These are phyloP conservation scores for Drosophila pruinosa DNA, from an alignment of 1,140 invertebrate species.

Conservation along the genomic window DNA sequence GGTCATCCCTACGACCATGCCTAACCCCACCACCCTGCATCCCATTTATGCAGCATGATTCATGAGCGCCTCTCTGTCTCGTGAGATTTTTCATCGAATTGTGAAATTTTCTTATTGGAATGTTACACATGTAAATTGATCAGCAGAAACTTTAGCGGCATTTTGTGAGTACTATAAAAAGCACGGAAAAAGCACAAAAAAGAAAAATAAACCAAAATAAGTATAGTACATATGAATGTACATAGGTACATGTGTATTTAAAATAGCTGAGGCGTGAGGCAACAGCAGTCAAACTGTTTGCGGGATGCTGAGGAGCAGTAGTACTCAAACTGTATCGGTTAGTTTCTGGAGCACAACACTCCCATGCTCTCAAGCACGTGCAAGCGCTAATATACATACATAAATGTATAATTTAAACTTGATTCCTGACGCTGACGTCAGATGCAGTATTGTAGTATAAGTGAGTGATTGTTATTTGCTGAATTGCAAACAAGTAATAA, in stretches of 20 bases:
- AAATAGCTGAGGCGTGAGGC: neutral
- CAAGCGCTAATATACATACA: neutral
- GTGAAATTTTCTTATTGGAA: constrained; percentile 12
- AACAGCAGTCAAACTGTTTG: neutral
- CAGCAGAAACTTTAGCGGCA: neutral
- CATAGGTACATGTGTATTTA: too few species aligned
- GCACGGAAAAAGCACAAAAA: neutral
- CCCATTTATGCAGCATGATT: constrained; percentile 9
- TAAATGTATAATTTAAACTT: constrained; percentile 27
- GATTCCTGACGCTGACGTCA: constrained; percentile 52
- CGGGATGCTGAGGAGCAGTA: neutral
- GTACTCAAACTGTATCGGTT: neutral
- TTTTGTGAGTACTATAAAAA: constrained; percentile 1
- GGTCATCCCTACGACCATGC: constrained; percentile 8
- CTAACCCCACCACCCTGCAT: neutral
- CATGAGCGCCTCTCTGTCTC: constrained; percentile 31
- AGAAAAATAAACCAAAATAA: neutral
- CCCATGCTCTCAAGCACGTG: neutral
- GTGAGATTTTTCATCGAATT: constrained; percentile 8
- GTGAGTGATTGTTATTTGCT: constrained; percentile 1
- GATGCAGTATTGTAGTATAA: too few species aligned
- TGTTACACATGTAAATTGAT: neutral
- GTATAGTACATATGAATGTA: too few species aligned
- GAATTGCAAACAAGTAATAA: constrained; percentile 22
- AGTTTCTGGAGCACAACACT: neutral